Percentiles rank a stretch among this genome's conserved stretches.
Conservation (phyloP, 1,140 invertebrate genomes). For the Coptotermes formosanus region DNA sequence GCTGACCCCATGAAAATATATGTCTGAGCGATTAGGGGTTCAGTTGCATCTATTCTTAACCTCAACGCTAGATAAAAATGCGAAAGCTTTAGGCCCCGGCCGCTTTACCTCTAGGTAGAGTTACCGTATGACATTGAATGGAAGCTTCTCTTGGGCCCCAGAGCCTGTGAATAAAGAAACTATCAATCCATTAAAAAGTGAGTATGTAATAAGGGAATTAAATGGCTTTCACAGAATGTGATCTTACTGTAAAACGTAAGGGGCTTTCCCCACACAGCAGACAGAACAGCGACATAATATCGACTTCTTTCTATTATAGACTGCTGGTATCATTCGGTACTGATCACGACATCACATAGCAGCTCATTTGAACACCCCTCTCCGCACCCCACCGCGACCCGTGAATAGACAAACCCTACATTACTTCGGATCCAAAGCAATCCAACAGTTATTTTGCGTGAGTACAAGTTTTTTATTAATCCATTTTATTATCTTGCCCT, state of each 20-base stretch:
- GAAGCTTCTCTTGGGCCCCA: too few species aligned
- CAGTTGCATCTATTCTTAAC: too few species aligned
- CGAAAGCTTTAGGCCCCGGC: too few species aligned
- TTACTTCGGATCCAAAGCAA: conserved; percentile 3
- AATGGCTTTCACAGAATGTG: background rate
- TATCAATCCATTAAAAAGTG: too few species aligned
- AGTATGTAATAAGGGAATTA: too few species aligned
- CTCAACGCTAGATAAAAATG: too few species aligned
- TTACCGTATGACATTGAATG: too few species aligned
- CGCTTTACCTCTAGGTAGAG: too few species aligned
- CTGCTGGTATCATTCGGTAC: background rate
- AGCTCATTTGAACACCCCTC: background rate
- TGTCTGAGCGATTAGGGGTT: too few species aligned
- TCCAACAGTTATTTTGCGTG: conserved; percentile 11
- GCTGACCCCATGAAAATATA: too few species aligned
- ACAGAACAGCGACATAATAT: background rate
- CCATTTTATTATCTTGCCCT: background rate
- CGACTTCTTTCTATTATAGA: conserved; percentile 17
- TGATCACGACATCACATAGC: background rate
- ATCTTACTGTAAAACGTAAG: background rate
- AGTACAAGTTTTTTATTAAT: conserved; percentile 14
- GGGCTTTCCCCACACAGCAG: background rate
- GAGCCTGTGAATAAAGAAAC: too few species aligned
- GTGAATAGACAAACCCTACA: background rate
- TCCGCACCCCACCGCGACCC: background rate